Conservation (phyloP, 2,888 invertebrate genomes). For the Argyresthia goedartella region DNA sequence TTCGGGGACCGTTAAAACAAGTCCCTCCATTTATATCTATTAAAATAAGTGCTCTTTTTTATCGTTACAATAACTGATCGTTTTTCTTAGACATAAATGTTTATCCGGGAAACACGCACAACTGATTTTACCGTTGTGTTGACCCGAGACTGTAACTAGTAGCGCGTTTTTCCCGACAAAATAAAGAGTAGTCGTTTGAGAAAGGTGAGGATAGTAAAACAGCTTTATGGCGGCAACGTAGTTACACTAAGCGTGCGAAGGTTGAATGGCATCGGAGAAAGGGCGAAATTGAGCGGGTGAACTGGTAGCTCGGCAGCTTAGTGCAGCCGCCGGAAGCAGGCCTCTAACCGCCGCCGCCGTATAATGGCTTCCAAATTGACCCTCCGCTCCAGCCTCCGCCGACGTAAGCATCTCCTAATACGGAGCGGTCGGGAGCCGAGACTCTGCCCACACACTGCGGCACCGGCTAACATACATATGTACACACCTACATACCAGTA, state of each 20-base stretch:
- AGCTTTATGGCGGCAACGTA: slow-evolving; percentile 20
- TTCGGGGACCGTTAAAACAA: slow-evolving; percentile 11
- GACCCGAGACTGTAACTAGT: neutral
- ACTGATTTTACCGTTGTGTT: neutral
- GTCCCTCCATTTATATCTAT: neutral
- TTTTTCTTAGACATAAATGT: neutral
- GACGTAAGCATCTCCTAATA: slow-evolving; percentile 28
- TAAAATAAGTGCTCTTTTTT: neutral
- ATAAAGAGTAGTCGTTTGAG: slow-evolving; percentile 1
- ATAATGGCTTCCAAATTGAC: slow-evolving; percentile 68
- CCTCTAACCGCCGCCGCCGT: slow-evolving; percentile 62
- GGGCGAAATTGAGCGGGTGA: slow-evolving; percentile 58
- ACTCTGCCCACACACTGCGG: neutral
- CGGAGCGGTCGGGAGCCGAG: neutral
- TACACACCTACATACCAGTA: slow-evolving; percentile 7
- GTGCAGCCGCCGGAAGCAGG: slow-evolving; percentile 67
- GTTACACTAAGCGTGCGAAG: slow-evolving; percentile 26
- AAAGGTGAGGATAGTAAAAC: slow-evolving; percentile 4
- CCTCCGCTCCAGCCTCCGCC: slow-evolving; percentile 44
- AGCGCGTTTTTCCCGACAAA: neutral
- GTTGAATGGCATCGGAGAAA: slow-evolving; percentile 51
- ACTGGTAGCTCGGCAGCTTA: slow-evolving; percentile 61
- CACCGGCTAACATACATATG: no score
- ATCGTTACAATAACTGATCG: neutral
- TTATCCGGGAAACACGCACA: neutral